A percentile compares a stretch with the other conserved stretches of the same genome.
Conservation (phyloP, 2,797 vertebrate genomes). For the Acanthornis magna region DNA sequence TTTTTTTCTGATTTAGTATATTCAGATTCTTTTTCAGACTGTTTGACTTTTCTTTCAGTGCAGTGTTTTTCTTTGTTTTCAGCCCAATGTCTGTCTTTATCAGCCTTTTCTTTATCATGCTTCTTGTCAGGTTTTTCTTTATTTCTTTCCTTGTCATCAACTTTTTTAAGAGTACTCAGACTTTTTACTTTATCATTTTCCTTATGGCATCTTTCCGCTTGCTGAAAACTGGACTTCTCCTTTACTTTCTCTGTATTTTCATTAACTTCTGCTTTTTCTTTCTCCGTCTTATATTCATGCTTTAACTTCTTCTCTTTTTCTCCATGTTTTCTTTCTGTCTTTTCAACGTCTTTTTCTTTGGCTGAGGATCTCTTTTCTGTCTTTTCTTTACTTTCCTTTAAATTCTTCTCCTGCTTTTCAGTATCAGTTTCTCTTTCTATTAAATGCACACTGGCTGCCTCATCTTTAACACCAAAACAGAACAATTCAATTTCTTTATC, state of each 20-base stretch:
- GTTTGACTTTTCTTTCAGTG: conserved; percentile 87
- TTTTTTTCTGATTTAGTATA: conserved; percentile 84
- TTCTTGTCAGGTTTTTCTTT: conserved; percentile 91
- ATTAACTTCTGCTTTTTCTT: conserved; percentile 85
- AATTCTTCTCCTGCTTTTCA: conserved; percentile 84
- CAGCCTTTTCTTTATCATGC: conserved; percentile 85
- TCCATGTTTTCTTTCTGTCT: conserved; percentile 84
- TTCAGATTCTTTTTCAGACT: conserved; percentile 84
- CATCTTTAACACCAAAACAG: conserved; percentile 66
- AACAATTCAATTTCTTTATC: conserved; percentile 81
- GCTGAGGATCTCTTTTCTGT: conserved; percentile 82
- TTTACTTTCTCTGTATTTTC: conserved; percentile 85
- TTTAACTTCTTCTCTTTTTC: conserved; percentile 94
- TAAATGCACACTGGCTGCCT: conserved; percentile 18
- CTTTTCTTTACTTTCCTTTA: conserved; percentile 84
- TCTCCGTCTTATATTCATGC: conserved; percentile 81
- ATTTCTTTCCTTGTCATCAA: conserved; percentile 88
- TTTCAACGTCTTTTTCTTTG: conserved; percentile 92
- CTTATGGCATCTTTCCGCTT: conserved; percentile 87
- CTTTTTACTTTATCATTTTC: conserved; percentile 90
- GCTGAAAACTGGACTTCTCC: conserved; percentile 76
- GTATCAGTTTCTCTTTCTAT: conserved; percentile 78
- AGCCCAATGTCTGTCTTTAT: conserved; percentile 81
- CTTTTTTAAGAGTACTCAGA: conserved; percentile 78
- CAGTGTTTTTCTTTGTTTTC: conserved; percentile 87